Evolutionary conservation across 2,797 vertebrate genomes (phyloP).

Genomic region (Macroramphosus scolopax): DNA sequence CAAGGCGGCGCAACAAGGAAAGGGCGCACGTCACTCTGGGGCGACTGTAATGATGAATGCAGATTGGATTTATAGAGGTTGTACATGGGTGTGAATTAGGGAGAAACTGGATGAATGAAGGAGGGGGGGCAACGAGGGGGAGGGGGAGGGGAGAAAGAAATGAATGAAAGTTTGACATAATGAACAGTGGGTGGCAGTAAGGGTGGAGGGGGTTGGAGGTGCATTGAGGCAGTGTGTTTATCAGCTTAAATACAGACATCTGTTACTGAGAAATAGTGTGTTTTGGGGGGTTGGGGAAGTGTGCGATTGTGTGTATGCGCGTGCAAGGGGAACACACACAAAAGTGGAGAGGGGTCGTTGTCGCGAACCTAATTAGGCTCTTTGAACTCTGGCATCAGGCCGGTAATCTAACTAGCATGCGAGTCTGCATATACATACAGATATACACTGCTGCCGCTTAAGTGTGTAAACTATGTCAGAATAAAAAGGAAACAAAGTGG

Average conservation of each 20-base stretch:
- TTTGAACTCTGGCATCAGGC: slow-evolving; percentile 40
- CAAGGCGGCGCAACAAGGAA: slow-evolving; percentile 12
- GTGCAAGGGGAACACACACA: slow-evolving; percentile 17
- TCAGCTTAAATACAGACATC: slow-evolving; percentile 83
- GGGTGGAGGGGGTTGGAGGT: slow-evolving; percentile 51
- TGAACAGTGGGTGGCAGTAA: slow-evolving; percentile 68
- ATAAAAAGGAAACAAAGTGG: slow-evolving; percentile 34
- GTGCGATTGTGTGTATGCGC: slow-evolving; percentile 15
- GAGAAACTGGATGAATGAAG: slow-evolving; percentile 72
- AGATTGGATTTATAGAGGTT: slow-evolving; percentile 66
- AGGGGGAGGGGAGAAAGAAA: slow-evolving; percentile 50
- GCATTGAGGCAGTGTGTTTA: slow-evolving; percentile 73
- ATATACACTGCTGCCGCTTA: slow-evolving; percentile 21
- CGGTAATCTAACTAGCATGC: slow-evolving; percentile 44
- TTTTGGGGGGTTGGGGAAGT: slow-evolving; percentile 47
- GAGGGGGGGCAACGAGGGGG: slow-evolving; percentile 25
- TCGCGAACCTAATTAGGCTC: slow-evolving; percentile 52
- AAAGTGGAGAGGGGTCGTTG: slow-evolving; percentile 39
- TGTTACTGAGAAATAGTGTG: slow-evolving; percentile 69
- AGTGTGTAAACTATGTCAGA: slow-evolving; percentile 22
- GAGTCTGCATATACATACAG: slow-evolving; percentile 8
- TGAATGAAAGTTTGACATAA: slow-evolving; percentile 83
- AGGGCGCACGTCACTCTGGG: slow-evolving; percentile 52
- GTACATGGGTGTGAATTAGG: slow-evolving; percentile 73
- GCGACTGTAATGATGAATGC: slow-evolving; percentile 60